Percentiles rank a stretch among this genome's conserved stretches.
These are phyloP conservation scores for Luperina testacea DNA, from an alignment of 2,888 invertebrate species.

Conservation along the genomic window DNA sequence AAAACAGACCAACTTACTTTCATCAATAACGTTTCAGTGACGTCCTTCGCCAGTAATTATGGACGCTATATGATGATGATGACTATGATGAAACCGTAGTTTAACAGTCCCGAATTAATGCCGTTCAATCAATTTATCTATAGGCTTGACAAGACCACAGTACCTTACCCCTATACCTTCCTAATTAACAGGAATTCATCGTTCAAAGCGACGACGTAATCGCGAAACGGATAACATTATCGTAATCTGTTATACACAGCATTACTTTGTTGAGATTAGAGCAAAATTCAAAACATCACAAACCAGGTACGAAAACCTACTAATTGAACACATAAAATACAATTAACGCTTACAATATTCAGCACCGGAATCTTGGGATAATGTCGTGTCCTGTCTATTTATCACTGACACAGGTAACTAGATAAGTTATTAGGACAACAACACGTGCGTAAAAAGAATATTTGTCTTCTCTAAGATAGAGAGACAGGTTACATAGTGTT, in stretches of 20 bases:
- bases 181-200: conserved; percentile 74
- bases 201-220: conserved; percentile 68
- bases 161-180: conserved; percentile 70
- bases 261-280: conserved; percentile 52
- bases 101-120: conserved; percentile 57
- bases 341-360: conserved; percentile 70
- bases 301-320: conserved; percentile 52
- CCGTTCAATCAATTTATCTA: conserved; percentile 68
- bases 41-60: neutral
- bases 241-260: conserved; percentile 56
- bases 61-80: too few species aligned
- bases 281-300: conserved; percentile 62
- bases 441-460: conserved; percentile 70
- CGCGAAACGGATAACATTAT: conserved; percentile 65
- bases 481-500: conserved; percentile 60
- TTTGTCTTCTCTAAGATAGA: conserved; percentile 71
- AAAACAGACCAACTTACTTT: neutral
- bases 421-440: conserved; percentile 76
- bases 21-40: neutral
- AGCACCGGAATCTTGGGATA: conserved; percentile 68
- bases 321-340: conserved; percentile 75
- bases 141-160: conserved; percentile 70
- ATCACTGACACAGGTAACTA: conserved; percentile 77
- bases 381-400: conserved; percentile 75
- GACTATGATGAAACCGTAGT: neutral